phyloP scores from a whole-genome alignment of 2,888 invertebrate species.

The Orchestes rusci region DNA sequence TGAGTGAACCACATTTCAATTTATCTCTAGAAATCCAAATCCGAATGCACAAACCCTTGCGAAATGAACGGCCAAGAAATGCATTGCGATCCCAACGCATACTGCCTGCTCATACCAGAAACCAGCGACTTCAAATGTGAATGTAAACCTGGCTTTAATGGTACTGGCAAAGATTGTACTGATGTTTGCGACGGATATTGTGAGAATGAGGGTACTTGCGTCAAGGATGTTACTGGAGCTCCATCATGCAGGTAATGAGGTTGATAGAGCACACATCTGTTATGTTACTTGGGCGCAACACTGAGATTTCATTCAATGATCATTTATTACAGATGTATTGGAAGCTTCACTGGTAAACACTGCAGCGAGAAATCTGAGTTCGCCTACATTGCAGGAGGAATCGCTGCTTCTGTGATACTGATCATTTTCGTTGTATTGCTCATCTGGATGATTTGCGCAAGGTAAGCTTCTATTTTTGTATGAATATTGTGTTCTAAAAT shows the following conservation, averaged over 20 bases:
- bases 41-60: conserved; percentile 87
- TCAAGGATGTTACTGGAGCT: conserved; percentile 74
- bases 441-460: conserved; percentile 96
- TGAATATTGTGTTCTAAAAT: too few relatives aligned
- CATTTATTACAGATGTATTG: conserved; percentile 57
- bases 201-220: conserved; percentile 83
- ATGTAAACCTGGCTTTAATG: conserved; percentile 89
- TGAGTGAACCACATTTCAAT: too few relatives aligned
- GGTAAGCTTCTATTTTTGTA: conserved; percentile 44
- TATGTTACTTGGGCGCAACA: background rate
- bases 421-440: conserved; percentile 87
- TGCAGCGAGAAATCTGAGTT: conserved; percentile 91
- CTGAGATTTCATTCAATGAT: too few relatives aligned
- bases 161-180: conserved; percentile 72
- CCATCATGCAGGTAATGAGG: conserved; percentile 60
- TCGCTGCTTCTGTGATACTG: conserved; percentile 88
- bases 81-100: conserved; percentile 82
- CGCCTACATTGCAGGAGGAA: conserved; percentile 90
- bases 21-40: conserved; percentile 57
- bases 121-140: conserved; percentile 83
- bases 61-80: conserved; percentile 74
- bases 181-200: conserved; percentile 83
- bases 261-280: too few relatives aligned
- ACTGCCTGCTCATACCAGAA: conserved; percentile 76
- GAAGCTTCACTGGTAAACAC: conserved; percentile 85